Percentiles rank a stretch among this genome's conserved stretches.
Conservation (phyloP, 2,797 vertebrate genomes). For the Anas bernieri region DNA sequence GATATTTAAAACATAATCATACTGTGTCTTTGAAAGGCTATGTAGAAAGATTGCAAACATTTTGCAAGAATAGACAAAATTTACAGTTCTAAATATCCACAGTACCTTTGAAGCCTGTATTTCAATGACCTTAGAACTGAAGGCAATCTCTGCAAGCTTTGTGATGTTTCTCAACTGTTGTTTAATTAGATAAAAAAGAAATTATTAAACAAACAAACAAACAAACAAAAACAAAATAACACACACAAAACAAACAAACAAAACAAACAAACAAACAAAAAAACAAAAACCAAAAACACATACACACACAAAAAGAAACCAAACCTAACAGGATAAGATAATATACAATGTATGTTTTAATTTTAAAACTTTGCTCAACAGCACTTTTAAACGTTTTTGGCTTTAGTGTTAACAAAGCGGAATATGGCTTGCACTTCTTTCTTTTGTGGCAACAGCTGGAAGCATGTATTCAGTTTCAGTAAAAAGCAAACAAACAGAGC, state of each 20-base stretch:
- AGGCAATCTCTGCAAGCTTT: not conserved
- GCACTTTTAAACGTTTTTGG: not conserved
- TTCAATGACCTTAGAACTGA: not conserved
- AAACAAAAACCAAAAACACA: too few species aligned
- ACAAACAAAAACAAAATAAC: not conserved
- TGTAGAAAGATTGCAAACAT: not conserved
- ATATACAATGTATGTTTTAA: not conserved
- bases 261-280: not conserved
- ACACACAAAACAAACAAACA: too few species aligned
- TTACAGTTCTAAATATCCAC: not conserved
- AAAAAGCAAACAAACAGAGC: not conserved
- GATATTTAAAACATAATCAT: not conserved
- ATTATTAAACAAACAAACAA: not conserved
- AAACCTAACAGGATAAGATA: not conserved
- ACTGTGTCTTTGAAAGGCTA: not conserved
- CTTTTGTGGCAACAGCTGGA: not conserved
- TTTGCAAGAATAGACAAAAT: not conserved
- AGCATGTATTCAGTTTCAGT: not conserved
- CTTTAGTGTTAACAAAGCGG: not conserved
- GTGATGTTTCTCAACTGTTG: not conserved
- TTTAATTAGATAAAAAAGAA: not conserved
- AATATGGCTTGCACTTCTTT: not conserved
- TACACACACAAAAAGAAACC: not conserved
- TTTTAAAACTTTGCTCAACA: not conserved
- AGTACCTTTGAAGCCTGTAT: not conserved